Conservation (phyloP, 2,113 vertebrate species). For the Dolichallabes microphthalmus region DNA sequence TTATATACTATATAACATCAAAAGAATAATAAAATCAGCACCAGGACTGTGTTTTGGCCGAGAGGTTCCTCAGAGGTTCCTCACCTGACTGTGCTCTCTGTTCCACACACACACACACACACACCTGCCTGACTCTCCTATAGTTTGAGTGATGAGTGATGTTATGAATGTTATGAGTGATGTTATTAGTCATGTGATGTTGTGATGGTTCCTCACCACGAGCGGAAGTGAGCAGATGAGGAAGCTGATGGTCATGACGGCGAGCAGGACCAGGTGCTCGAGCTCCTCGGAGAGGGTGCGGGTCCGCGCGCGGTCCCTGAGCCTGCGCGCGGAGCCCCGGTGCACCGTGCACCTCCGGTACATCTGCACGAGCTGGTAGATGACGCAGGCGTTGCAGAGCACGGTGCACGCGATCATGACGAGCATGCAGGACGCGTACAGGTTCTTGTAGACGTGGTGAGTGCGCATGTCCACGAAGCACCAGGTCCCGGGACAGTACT, state of each 20-base stretch:
- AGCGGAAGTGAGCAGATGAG: conserved; percentile 82
- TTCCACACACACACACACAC: no score
- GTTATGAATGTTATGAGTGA: no score
- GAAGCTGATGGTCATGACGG: conserved; percentile 81
- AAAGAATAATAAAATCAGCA: no score
- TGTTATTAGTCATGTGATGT: not conserved
- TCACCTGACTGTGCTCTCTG: no score
- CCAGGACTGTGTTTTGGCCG: no score
- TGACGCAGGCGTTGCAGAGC: conserved; percentile 77
- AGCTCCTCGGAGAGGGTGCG: conserved; percentile 70
- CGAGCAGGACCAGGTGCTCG: conserved; percentile 81
- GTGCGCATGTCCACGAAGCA: conserved; percentile 76
- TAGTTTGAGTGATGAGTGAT: no score
- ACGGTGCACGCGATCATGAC: conserved; percentile 75
- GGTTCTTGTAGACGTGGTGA: conserved; percentile 62
- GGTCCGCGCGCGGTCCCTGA: not conserved
- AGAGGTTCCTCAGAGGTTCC: no score
- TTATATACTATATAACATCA: no score
- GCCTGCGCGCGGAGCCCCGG: conserved; percentile 15
- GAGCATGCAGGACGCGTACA: conserved; percentile 77
- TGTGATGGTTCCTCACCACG: conserved; percentile 71
- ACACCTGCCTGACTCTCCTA: no score
- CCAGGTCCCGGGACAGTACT: conserved; percentile 84
- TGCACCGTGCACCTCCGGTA: conserved; percentile 60
- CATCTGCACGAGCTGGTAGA: conserved; percentile 73